phyloP scores from a whole-genome alignment of 2,113 vertebrate genomes.

The Sturnira hondurensis region DNA sequence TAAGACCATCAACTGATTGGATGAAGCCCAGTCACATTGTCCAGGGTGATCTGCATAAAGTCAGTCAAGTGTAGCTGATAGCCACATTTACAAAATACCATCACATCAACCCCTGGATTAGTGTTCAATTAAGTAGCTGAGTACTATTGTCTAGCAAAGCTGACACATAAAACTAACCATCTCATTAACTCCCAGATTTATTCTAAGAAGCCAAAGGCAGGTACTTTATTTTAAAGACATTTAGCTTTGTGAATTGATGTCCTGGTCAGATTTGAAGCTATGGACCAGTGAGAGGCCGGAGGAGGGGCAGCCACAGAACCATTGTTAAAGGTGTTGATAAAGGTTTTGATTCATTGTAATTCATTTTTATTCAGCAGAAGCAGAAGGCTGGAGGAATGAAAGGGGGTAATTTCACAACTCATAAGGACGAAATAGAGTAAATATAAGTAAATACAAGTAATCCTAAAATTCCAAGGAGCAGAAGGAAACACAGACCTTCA shows the following conservation, averaged over 20 bases:
- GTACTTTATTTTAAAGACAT: neutral
- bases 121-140: neutral
- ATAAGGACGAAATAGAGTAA: conserved; percentile 37
- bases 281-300: neutral
- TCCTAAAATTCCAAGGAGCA: neutral
- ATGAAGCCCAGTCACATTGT: neutral
- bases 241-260: neutral
- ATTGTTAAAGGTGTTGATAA: neutral
- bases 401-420: conserved; percentile 47
- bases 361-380: conserved; percentile 49
- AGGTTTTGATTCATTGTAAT: conserved; percentile 45
- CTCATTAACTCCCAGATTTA: neutral
- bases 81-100: neutral
- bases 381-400: conserved; percentile 12
- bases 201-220: neutral
- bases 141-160: neutral
- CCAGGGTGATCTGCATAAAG: neutral
- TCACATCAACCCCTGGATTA: neutral
- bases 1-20: neutral
- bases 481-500: neutral
- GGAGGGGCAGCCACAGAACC: neutral
- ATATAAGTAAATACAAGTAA: conserved; percentile 50
- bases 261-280: neutral
- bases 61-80: neutral
- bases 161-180: neutral